phyloP scores from a whole-genome alignment of 92 coral and sea anemone species.

The Phymanthus crucifer region DNA sequence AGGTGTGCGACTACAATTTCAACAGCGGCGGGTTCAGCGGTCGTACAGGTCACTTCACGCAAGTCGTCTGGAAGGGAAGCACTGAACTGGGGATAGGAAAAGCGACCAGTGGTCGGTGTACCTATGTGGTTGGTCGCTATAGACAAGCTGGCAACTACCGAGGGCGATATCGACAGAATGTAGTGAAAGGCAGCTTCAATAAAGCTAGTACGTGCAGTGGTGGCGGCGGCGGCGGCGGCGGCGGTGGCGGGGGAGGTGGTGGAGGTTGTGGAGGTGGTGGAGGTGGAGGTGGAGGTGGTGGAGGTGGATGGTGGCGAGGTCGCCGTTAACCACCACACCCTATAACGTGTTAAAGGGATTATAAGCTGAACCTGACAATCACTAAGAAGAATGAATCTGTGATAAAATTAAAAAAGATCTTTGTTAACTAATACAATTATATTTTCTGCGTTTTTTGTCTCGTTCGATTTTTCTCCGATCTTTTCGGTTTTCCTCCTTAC shows the following conservation, averaged over 20 bases:
- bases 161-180: slow-evolving; percentile 62
- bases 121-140: slow-evolving; percentile 91
- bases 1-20: slow-evolving; percentile 60
- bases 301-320: slow-evolving; percentile 34
- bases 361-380: neutral
- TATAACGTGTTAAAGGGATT: neutral
- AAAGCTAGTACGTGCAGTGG: slow-evolving; percentile 37
- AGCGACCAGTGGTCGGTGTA: slow-evolving; percentile 68
- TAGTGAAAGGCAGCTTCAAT: slow-evolving; percentile 67
- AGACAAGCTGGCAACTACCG: slow-evolving; percentile 66
- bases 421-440: no score
- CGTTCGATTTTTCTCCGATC: no score
- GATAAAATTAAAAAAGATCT: no score
- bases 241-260: slow-evolving; percentile 26
- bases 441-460: no score
- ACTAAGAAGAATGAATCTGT: no score
- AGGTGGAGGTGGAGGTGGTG: slow-evolving; percentile 18
- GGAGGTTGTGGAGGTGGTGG: neutral
- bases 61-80: slow-evolving; percentile 85
- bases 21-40: slow-evolving; percentile 45
- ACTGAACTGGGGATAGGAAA: slow-evolving; percentile 81
- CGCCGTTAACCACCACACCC: neutral
- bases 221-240: slow-evolving; percentile 36
- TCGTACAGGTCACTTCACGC: slow-evolving; percentile 59
- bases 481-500: no score